Base-by-base conservation (phyloP, 2,888 invertebrate genomes). In the Nomada ferruginata region DNA sequence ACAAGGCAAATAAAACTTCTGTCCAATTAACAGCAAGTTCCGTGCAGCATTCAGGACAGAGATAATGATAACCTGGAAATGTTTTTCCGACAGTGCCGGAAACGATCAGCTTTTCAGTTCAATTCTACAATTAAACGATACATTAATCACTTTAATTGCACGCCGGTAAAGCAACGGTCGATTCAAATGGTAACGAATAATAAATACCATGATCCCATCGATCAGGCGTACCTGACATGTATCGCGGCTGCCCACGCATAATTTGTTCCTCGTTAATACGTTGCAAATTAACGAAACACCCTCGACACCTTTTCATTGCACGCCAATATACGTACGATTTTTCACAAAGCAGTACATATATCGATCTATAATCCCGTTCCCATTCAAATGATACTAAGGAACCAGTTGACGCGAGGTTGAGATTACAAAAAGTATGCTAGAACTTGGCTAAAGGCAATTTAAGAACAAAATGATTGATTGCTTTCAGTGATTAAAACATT, bases 131-230 rank as follows among this genome's bases (percentile, higher is more conserved):
- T 80, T 76, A 78, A 82, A 75, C 57, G 64, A 73, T 73, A 57
- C 87, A 89, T 87, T 85, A 85, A 90, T 90, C 89, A 88, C 77
- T 75, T 81, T 87, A 88, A 89, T 89, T 89, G 82, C 85, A 74
- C 36, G 79, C 64, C 81, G 60, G 74, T 64, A 53, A 61, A 29
- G 44, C 79, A 78, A 72, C 71, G 82, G 74, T 77, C 70, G 77
- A 59, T 68, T 79, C 77, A 80, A 80, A 36, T 77, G 76, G 78
- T 84, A 87, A 88, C 86, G 89, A 89, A 89, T 89, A 84, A 85
- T 83, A 86, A 83, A 87, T 83, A 85, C 77, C 78, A 65, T 77
- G 83, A 87, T 87, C 87, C 63, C 83, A 87, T 87, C 87, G 85
- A 85, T 87, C 85, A 87, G 75, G 79, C 68, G 79, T 66, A 69